phyloP scores from a whole-genome alignment of 1,140 invertebrate species.

The Pseudachorutes palmiensis region DNA sequence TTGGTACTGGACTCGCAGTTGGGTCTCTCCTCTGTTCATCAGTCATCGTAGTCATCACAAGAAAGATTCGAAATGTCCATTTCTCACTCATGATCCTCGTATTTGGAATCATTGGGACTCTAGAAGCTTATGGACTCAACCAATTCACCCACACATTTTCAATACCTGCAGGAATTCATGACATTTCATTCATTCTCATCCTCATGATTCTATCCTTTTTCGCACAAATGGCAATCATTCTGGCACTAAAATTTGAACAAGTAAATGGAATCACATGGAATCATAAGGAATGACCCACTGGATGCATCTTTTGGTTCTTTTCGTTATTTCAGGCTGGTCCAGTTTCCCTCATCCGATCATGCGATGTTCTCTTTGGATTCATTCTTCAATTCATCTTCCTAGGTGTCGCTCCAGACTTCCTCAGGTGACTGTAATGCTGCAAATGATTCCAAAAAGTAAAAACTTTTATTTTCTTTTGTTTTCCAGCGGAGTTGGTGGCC shows the following conservation, averaged over 20 bases:
- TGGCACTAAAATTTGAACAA: constrained; percentile 34
- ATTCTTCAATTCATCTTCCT: constrained; percentile 20
- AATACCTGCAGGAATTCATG: constrained; percentile 13
- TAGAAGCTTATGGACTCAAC: constrained; percentile 20
- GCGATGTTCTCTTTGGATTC: constrained; percentile 17
- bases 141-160: constrained; percentile 13
- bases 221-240: constrained; percentile 31
- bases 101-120: constrained; percentile 31
- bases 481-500: neutral
- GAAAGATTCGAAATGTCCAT: constrained; percentile 34
- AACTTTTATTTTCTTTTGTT: neutral
- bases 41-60: constrained; percentile 27
- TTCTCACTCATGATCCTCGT: constrained; percentile 32
- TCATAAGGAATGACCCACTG: neutral
- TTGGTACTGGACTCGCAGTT: constrained; percentile 31
- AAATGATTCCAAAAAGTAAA: neutral
- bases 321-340: neutral
- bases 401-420: constrained; percentile 13
- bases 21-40: constrained; percentile 33
- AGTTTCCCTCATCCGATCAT: neutral
- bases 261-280: neutral
- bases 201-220: constrained; percentile 24
- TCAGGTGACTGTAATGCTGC: neutral
- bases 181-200: constrained; percentile 11
- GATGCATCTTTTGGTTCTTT: neutral